These are phyloP conservation scores for Columba livia DNA, from an alignment of 2,113 vertebrate species.

Conservation along the genomic window DNA sequence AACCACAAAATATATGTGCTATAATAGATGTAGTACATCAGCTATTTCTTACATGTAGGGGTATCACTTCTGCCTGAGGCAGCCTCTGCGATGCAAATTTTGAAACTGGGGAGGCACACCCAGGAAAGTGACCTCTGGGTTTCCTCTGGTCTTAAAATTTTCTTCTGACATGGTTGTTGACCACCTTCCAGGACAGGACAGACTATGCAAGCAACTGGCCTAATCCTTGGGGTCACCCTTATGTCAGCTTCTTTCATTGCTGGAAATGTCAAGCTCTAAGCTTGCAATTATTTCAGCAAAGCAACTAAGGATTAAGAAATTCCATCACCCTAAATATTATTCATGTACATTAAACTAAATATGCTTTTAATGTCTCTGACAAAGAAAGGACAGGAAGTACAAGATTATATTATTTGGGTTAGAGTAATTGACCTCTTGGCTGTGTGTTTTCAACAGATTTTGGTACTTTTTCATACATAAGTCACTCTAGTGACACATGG, in stretches of 20 bases:
- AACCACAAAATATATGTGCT: not conserved
- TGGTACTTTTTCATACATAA: not conserved
- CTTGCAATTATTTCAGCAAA: not conserved
- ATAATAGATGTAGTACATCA: not conserved
- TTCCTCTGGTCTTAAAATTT: not conserved
- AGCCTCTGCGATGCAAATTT: not conserved
- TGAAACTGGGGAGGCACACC: not conserved
- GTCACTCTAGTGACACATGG: not conserved
- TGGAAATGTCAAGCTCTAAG: not conserved
- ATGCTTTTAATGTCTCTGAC: not conserved
- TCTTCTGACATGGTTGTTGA: not conserved
- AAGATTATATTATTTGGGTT: not conserved
- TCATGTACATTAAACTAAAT: not conserved
- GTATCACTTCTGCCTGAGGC: not conserved
- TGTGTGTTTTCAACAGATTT: not conserved
- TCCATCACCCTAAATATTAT: not conserved
- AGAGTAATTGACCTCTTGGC: not conserved
- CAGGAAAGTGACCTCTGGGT: not conserved
- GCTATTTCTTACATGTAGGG: not conserved
- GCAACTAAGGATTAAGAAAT: not conserved
- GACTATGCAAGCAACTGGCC: not conserved
- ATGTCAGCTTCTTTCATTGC: not conserved
- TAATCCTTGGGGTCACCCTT: not conserved
- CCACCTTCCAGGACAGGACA: not conserved
- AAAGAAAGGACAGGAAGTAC: not conserved